A percentile compares a stretch with the other conserved stretches of the same genome.
phyloP scores from a whole-genome alignment of 35 echinoderm and acorn worm genomes.

The Ptychodera flava region DNA sequence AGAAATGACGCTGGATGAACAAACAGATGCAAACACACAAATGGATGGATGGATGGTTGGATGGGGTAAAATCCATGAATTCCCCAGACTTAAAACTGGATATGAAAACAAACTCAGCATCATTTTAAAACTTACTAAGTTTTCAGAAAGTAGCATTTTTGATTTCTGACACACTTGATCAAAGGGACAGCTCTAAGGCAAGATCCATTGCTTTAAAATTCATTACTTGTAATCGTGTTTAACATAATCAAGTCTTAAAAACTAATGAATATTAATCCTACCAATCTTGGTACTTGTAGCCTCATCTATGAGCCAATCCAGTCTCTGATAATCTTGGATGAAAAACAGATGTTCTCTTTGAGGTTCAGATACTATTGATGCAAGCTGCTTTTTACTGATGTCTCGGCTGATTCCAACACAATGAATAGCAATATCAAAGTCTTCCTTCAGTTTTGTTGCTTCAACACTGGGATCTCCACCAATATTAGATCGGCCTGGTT shows the following conservation, averaged over 20 bases:
- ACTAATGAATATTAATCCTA: background rate
- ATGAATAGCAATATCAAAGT: background rate
- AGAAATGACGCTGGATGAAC: too few relatives aligned
- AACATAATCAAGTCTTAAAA: background rate
- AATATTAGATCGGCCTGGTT: background rate
- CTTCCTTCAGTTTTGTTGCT: background rate
- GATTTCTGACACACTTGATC: background rate
- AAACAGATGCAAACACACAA: too few relatives aligned
- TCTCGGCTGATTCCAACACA: background rate
- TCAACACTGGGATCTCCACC: background rate
- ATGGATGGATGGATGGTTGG: too few relatives aligned
- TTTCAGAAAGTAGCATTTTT: background rate
- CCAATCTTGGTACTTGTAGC: background rate
- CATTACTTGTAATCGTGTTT: background rate
- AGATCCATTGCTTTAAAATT: background rate
- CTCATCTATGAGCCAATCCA: background rate
- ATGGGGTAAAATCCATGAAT: too few relatives aligned
- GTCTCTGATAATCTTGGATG: background rate
- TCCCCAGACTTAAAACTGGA: too few relatives aligned
- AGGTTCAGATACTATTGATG: background rate
- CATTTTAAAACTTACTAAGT: background rate
- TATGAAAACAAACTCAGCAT: background rate
- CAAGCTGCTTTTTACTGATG: background rate
- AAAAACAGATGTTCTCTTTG: background rate
- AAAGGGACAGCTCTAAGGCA: background rate